phyloP scores from a whole-genome alignment of 2,888 invertebrate species.

The Nebria brevicollis region DNA sequence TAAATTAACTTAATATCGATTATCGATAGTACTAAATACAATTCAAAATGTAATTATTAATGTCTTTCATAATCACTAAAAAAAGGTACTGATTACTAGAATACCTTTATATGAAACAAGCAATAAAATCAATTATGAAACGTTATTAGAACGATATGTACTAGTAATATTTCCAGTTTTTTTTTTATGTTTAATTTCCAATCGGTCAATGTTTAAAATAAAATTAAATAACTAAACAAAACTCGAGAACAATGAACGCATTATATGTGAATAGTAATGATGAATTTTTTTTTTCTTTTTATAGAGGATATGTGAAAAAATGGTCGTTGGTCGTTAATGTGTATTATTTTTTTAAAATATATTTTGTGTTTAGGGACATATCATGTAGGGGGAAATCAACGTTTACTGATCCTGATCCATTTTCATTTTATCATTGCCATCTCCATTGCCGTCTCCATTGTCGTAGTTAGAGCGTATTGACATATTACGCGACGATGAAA shows the following conservation, averaged over 20 bases:
- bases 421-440: constrained; percentile 54
- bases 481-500: constrained; percentile 85
- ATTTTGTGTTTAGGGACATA: constrained; percentile 23
- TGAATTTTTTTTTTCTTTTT: neutral
- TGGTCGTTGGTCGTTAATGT: constrained; percentile 38
- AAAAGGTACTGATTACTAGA: neutral
- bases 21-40: constrained; percentile 21
- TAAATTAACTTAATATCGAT: constrained; percentile 34
- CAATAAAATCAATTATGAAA: constrained; percentile 38
- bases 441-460: constrained; percentile 60
- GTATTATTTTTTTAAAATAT: constrained; percentile 5
- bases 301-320: constrained; percentile 40
- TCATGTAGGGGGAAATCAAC: neutral
- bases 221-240: constrained; percentile 22
- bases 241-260: constrained; percentile 5
- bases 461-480: constrained; percentile 58
- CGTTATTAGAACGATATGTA: constrained; percentile 43
- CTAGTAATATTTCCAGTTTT: constrained; percentile 16
- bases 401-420: constrained; percentile 54
- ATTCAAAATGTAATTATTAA: constrained; percentile 27
- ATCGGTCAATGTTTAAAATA: constrained; percentile 24
- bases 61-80: constrained; percentile 37
- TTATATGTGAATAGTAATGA: neutral
- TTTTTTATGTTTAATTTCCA: constrained; percentile 14
- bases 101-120: constrained; percentile 26